Conservation (phyloP, 2,113 vertebrate species). For the Illadopsis cleaveri region DNA sequence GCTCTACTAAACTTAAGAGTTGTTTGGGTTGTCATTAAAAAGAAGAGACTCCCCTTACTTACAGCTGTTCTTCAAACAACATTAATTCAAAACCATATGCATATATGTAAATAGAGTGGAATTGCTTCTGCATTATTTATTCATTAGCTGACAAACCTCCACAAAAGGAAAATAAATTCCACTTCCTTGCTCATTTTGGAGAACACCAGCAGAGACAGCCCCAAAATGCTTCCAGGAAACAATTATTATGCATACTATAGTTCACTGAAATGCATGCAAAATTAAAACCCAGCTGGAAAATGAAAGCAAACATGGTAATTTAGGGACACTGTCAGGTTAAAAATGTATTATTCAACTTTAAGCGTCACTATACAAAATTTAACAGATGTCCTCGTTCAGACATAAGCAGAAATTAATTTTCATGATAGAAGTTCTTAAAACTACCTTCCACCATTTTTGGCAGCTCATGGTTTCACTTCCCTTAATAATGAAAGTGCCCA, state of each 20-base stretch:
- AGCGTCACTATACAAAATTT: not conserved
- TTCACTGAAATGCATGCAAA: constrained; percentile 59
- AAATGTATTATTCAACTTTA: not conserved
- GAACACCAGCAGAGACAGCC: constrained; percentile 8
- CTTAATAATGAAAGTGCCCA: not conserved
- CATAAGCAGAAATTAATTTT: not conserved
- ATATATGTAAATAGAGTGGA: not conserved
- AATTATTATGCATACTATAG: not conserved
- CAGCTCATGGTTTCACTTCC: not conserved
- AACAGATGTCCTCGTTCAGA: not conserved
- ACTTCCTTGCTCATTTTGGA: constrained; percentile 23
- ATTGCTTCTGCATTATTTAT: not conserved
- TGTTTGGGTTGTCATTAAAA: not conserved
- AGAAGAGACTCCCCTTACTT: not conserved
- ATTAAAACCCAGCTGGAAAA: constrained; percentile 64
- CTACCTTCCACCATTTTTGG: not conserved
- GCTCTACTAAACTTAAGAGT: not conserved
- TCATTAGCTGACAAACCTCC: not conserved
- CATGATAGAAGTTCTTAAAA: not conserved
- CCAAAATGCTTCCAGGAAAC: constrained; percentile 52
- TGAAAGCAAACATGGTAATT: constrained; percentile 60
- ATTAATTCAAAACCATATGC: not conserved
- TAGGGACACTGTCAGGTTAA: constrained; percentile 51
- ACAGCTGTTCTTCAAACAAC: not conserved
- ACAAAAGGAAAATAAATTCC: not conserved